These are phyloP conservation scores for Drosophila athabasca DNA, from an alignment of 1,140 invertebrate genomes.

Conservation along the genomic window DNA sequence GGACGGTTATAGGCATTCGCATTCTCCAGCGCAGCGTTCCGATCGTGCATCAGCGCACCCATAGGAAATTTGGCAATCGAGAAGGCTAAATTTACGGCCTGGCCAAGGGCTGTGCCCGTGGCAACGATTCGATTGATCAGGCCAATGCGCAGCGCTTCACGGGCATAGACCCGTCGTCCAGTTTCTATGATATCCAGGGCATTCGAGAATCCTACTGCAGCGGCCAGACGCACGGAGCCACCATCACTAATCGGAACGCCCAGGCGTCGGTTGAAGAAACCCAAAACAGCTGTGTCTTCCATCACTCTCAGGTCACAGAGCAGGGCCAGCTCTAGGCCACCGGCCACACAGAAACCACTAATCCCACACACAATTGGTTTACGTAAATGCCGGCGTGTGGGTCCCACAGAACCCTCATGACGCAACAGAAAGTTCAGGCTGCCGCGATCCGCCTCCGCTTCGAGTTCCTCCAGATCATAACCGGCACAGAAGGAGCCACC, in stretches of 20 bases:
- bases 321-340: slow-evolving; percentile 94
- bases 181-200: slow-evolving; percentile 95
- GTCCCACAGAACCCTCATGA: slow-evolving; percentile 84
- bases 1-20: slow-evolving; percentile 86
- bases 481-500: slow-evolving; percentile 96
- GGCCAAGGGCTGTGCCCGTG: slow-evolving; percentile 92
- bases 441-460: slow-evolving; percentile 55
- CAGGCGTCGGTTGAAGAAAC: slow-evolving; percentile 92
- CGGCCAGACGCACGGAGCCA: slow-evolving; percentile 91
- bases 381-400: slow-evolving; percentile 86
- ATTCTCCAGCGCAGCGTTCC: slow-evolving; percentile 86
- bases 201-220: slow-evolving; percentile 91
- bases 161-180: slow-evolving; percentile 89
- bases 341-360: slow-evolving; percentile 93
- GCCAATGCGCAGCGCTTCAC: slow-evolving; percentile 92
- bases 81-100: slow-evolving; percentile 90
- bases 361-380: slow-evolving; percentile 95
- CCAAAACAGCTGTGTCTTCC: slow-evolving; percentile 92
- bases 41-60: slow-evolving; percentile 89
- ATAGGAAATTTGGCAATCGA: slow-evolving; percentile 92
- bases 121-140: slow-evolving; percentile 90
- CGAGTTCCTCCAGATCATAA: slow-evolving; percentile 90
- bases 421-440: slow-evolving; percentile 67
- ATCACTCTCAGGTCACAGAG: slow-evolving; percentile 95
- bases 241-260: slow-evolving; percentile 93